Evolutionary conservation across 2,797 vertebrate species (phyloP).

Genomic region (Astyanax mexicanus): DNA sequence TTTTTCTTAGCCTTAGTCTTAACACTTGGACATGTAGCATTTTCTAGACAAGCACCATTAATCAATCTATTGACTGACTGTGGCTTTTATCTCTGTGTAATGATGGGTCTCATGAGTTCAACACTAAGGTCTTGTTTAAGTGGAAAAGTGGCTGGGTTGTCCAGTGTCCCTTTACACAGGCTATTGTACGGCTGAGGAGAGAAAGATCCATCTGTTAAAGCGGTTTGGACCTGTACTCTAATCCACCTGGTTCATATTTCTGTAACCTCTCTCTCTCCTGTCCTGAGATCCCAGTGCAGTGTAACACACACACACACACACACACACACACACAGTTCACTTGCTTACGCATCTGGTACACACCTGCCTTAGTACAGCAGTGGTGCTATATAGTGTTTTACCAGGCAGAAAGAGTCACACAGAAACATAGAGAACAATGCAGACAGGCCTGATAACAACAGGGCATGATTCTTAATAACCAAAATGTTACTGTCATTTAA

Average conservation of each 20-base stretch:
- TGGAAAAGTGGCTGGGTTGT: constrained; percentile 1
- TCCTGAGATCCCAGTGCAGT: constrained; percentile 10
- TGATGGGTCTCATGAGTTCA: background rate
- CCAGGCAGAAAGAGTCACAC: background rate
- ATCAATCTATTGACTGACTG: background rate
- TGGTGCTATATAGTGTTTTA: no score
- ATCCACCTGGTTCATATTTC: constrained; percentile 44
- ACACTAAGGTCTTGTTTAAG: constrained; percentile 12
- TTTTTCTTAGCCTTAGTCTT: background rate
- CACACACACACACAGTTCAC: constrained; percentile 30
- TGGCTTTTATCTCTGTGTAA: background rate
- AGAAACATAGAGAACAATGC: background rate
- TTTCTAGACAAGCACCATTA: background rate
- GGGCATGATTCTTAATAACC: background rate
- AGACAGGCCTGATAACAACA: background rate
- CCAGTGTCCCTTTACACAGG: constrained; percentile 10
- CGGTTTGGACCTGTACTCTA: constrained; percentile 22
- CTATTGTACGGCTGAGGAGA: background rate
- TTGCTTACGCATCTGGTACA: constrained; percentile 77
- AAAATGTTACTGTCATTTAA: background rate
- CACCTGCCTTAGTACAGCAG: constrained; percentile 71
- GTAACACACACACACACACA: constrained; percentile 3
- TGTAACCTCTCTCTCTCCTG: constrained; percentile 20
- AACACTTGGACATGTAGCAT: background rate
- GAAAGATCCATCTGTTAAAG: constrained; percentile 38